These are phyloP conservation scores for Ophioninae sp. DNA, from an alignment of 2,888 invertebrate species.

Conservation along the genomic window DNA sequence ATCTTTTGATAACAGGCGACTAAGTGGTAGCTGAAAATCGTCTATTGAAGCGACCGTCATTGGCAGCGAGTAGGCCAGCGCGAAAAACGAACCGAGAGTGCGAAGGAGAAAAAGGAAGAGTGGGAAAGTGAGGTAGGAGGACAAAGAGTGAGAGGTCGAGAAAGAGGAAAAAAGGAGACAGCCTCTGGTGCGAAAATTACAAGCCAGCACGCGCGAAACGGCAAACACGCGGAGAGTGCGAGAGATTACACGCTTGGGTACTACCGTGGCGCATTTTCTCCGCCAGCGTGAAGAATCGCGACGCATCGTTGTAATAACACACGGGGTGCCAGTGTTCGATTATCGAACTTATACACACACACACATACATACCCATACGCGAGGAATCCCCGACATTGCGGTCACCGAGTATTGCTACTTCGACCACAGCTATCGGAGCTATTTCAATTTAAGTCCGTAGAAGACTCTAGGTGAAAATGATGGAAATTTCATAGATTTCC, in stretches of 20 bases:
- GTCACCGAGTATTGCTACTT: slow-evolving; percentile 13
- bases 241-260: slow-evolving; percentile 61
- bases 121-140: neutral
- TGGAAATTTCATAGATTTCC: slow-evolving; percentile 57
- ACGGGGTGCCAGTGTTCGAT: slow-evolving; percentile 52
- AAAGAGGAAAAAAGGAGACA: slow-evolving; percentile 14
- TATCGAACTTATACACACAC: slow-evolving; percentile 36
- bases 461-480: slow-evolving; percentile 37
- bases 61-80: neutral
- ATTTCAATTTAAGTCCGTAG: slow-evolving; percentile 52
- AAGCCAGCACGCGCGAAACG: slow-evolving; percentile 63
- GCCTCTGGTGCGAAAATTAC: slow-evolving; percentile 60
- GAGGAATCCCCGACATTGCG: slow-evolving; percentile 41
- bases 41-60: slow-evolving; percentile 12
- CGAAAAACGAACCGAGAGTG: neutral
- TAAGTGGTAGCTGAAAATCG: slow-evolving; percentile 17
- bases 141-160: neutral
- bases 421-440: slow-evolving; percentile 19
- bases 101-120: neutral
- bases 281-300: slow-evolving; percentile 62
- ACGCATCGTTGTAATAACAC: slow-evolving; percentile 60
- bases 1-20: slow-evolving; percentile 8
- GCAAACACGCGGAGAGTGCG: slow-evolving; percentile 61
- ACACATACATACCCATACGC: slow-evolving; percentile 24
- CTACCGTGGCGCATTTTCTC: slow-evolving; percentile 61